These are phyloP conservation scores for Tragelaphus strepsiceros DNA, from an alignment of 2,113 vertebrate genomes.

Conservation along the genomic window DNA sequence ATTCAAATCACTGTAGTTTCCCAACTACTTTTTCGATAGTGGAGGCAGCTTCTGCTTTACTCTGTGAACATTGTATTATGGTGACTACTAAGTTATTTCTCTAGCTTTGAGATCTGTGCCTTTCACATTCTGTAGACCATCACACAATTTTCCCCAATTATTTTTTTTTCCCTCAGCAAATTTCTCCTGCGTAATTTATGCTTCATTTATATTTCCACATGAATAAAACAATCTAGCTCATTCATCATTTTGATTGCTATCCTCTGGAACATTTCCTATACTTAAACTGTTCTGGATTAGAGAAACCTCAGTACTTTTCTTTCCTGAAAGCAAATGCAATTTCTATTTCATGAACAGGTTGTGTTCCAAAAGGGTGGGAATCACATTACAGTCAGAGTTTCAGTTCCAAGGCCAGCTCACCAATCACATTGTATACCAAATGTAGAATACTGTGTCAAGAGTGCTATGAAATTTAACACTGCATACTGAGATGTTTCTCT, in stretches of 20 bases:
- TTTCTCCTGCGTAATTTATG: conserved; percentile 40
- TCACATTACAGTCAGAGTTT: neutral
- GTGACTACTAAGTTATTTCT: neutral
- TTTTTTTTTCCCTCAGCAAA: conserved; percentile 19
- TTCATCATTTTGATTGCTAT: conserved; percentile 50
- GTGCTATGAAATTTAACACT: neutral
- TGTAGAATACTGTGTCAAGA: neutral
- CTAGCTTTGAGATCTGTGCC: neutral
- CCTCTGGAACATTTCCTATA: conserved; percentile 26
- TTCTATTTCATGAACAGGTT: neutral
- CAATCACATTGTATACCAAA: neutral
- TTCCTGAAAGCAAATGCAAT: neutral
- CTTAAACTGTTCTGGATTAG: neutral
- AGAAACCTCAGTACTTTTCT: conserved; percentile 35
- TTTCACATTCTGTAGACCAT: conserved; percentile 36
- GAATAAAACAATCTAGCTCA: conserved; percentile 38
- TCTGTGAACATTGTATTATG: neutral
- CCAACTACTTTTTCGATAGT: neutral
- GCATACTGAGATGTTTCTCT: neutral
- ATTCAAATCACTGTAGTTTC: neutral
- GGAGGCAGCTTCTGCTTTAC: neutral
- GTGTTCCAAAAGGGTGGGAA: neutral
- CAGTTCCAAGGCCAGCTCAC: neutral
- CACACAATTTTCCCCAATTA: neutral
- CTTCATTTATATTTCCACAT: conserved; percentile 49